Base-by-base conservation (phyloP, 2,888 invertebrate genomes). In the Fragum whitleyi region DNA sequence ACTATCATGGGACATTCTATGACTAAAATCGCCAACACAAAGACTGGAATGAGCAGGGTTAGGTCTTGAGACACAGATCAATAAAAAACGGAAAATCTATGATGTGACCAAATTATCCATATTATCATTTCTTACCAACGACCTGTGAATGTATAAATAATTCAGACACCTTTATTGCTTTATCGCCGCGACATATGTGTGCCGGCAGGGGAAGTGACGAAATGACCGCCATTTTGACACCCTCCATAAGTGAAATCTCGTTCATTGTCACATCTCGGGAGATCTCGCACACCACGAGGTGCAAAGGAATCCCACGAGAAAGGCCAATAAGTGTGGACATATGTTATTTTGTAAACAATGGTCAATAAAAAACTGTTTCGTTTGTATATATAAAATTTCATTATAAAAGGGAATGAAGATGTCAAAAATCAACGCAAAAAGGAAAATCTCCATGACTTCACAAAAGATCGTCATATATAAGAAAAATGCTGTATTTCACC, bases 201-300 rank as follows among this genome's bases (percentile, higher is more conserved):
- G 69, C n/a, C 69, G 69, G 53, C 36, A 21, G 59, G 36, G n/a
- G 21, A 77, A 21, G 73, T 74, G 82, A 51, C 68, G 77, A 67
- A 68, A 57, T 77, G 16, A 77, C 51, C 72, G 72, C 68, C 71
- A 75, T 83, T 75, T 74, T 79, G 47, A 77, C 83, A 83, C 83
- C 72, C 77, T 26, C 16, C 62, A n/a, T 39, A 39, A 36, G 21
- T 39, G 55, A 82, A 82, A 82, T 79, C 70, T 70, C 79, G 79
- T 70, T 51, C 74, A 47, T 79, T 79, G 59, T 70, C 83, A 68
- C 79, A 26, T 79, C 61, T 76, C 67, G 79, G 74, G 83, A 83
- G 79, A 83, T 19, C 23, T 70, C 26, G 57, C 67, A 72, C 79
- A 39, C 68, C 67, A 51, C 59, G 59, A 7, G 42, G 67, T 51